These are phyloP conservation scores for Patella depressa DNA, from an alignment of 2,888 invertebrate species.

Conservation along the genomic window DNA sequence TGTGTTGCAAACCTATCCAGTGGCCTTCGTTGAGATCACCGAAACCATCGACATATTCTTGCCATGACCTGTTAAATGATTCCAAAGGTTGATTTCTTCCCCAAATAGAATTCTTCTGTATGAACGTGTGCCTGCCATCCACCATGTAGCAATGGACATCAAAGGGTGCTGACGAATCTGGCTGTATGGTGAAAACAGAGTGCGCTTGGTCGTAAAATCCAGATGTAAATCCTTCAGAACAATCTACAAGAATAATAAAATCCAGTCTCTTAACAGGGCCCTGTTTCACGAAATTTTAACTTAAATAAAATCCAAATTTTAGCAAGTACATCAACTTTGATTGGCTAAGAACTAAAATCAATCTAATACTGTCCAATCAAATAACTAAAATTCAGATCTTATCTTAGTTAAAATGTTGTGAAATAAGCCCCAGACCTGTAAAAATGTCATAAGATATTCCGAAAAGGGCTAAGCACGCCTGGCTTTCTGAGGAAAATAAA, in stretches of 20 bases:
- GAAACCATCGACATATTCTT: conserved; percentile 1
- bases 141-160: neutral
- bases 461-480: too few relatives aligned
- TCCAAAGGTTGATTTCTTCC: neutral
- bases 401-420: too few relatives aligned
- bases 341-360: too few relatives aligned
- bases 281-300: too few relatives aligned
- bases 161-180: neutral
- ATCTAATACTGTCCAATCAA: too few relatives aligned
- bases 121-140: neutral
- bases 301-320: too few relatives aligned
- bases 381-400: too few relatives aligned
- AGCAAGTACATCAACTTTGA: too few relatives aligned
- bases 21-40: neutral
- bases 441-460: too few relatives aligned
- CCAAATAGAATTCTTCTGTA: neutral
- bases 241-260: neutral
- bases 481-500: neutral
- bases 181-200: neutral
- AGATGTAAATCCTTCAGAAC: neutral
- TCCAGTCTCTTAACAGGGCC: neutral
- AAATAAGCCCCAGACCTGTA: too few relatives aligned
- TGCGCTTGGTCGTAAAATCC: neutral
- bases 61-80: neutral
- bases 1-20: neutral